Evolutionary conservation across 2,888 invertebrate species (phyloP).

Genomic region (Aromia moschata): DNA sequence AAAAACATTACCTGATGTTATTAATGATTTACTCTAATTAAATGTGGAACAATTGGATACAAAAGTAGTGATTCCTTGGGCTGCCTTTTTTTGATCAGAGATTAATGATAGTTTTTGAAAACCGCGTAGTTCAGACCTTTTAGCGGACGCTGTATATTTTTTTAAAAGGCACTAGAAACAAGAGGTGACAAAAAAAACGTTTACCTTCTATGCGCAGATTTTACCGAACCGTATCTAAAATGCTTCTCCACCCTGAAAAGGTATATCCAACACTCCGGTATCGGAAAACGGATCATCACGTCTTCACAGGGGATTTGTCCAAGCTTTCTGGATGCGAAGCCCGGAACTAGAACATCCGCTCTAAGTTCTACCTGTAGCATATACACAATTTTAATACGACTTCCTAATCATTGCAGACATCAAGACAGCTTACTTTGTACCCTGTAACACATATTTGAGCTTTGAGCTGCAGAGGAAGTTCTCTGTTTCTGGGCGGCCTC

Average conservation of each 20-base stretch:
- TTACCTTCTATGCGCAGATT: conserved; percentile 83
- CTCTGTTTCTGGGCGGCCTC: conserved; percentile 93
- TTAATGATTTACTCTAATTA: too few relatives aligned
- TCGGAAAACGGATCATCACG: conserved; percentile 94
- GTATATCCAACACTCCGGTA: conserved; percentile 99
- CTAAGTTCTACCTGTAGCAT: conserved; percentile 83
- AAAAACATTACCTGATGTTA: too few relatives aligned
- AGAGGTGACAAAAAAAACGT: too few relatives aligned
- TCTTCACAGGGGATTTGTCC: conserved; percentile 98
- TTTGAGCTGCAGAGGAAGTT: conserved; percentile 95
- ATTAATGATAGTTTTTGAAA: too few relatives aligned
- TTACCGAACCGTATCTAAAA: conserved; percentile 96
- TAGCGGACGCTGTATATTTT: too few relatives aligned
- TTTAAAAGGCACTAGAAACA: too few relatives aligned
- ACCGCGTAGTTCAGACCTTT: too few relatives aligned
- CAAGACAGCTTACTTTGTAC: conserved; percentile 70
- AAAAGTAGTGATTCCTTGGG: too few relatives aligned
- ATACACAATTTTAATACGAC: not conserved
- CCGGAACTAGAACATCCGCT: conserved; percentile 95
- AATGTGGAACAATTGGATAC: too few relatives aligned
- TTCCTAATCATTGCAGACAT: not conserved
- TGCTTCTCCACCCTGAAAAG: conserved; percentile 98
- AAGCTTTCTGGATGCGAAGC: conserved; percentile 93
- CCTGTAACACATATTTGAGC: conserved; percentile 89
- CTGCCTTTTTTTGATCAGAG: too few relatives aligned